phyloP scores from a whole-genome alignment of 2,888 invertebrate species.

The Leucophenga maculata region DNA sequence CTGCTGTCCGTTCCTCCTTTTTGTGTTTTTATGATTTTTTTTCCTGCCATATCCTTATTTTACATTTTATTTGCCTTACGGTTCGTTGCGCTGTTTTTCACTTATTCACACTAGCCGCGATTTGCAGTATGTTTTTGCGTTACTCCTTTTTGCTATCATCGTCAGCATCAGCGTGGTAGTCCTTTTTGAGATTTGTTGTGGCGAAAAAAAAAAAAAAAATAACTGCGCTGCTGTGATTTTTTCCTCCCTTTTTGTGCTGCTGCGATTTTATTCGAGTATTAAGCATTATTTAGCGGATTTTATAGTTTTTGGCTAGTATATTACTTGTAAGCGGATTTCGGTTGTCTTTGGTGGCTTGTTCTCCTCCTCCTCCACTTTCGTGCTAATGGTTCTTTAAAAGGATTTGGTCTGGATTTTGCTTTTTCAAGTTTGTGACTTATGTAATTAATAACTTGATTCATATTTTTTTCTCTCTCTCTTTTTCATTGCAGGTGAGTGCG shows the following conservation, averaged over 20 bases:
- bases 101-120: constrained; percentile 18
- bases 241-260: constrained; percentile 25
- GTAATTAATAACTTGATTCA: constrained; percentile 26
- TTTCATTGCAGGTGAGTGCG: constrained; percentile 51
- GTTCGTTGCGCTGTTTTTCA: constrained; percentile 38
- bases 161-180: background rate
- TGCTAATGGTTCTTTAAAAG: background rate
- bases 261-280: constrained; percentile 29
- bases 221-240: constrained; percentile 17
- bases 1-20: constrained; percentile 27
- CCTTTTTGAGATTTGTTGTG: background rate
- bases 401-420: constrained; percentile 1
- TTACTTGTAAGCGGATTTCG: constrained; percentile 27
- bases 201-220: background rate
- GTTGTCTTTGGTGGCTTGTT: constrained; percentile 19
- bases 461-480: constrained; percentile 22
- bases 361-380: constrained; percentile 3
- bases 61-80: constrained; percentile 43
- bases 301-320: constrained; percentile 24
- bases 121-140: background rate
- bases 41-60: constrained; percentile 22
- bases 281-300: constrained; percentile 26
- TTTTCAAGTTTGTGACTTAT: constrained; percentile 2
- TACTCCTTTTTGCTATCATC: background rate
- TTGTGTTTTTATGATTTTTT: background rate